A percentile compares a stretch with the other conserved stretches of the same genome.
Conservation (phyloP, 2,888 invertebrate genomes). For the Anodontia alba region DNA sequence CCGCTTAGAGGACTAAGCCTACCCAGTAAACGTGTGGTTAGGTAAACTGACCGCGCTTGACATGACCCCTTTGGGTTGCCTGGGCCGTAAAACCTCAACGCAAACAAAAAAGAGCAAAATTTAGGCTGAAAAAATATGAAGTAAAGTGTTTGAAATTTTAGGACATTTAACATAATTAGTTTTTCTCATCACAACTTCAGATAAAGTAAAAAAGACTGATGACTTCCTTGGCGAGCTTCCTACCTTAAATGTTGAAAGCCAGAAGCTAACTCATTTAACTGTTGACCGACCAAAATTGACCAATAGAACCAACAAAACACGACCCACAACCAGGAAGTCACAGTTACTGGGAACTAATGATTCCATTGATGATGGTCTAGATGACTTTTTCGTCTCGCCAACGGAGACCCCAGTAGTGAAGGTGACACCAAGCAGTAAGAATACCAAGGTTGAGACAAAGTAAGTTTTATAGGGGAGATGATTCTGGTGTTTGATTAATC, state of each 20-base stretch:
- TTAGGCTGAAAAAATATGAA: too few species aligned
- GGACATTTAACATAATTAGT: too few species aligned
- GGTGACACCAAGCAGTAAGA: conserved; percentile 13
- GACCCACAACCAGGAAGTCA: conserved; percentile 9
- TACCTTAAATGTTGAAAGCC: background rate
- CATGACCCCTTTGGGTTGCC: too few species aligned
- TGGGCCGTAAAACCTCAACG: too few species aligned
- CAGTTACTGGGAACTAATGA: conserved; percentile 12
- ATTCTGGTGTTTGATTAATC: too few species aligned
- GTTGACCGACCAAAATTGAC: background rate
- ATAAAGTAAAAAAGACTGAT: background rate
- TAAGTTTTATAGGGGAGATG: background rate
- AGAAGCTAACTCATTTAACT: background rate
- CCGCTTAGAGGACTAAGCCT: too few species aligned
- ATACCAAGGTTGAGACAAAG: background rate
- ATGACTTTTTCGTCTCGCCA: conserved; percentile 37
- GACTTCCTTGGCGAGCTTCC: background rate
- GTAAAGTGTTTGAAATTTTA: too few species aligned
- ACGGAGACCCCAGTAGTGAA: conserved; percentile 12
- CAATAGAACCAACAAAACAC: background rate
- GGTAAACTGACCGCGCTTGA: too few species aligned
- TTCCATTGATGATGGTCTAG: conserved; percentile 40
- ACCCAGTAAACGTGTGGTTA: too few species aligned
- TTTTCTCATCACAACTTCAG: background rate
- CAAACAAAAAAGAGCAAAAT: too few species aligned